Evolutionary conservation across 2,797 vertebrate species (phyloP), one percentile per base, ranked within the genome.

Genomic region (Darevskia nairensis): DNA sequence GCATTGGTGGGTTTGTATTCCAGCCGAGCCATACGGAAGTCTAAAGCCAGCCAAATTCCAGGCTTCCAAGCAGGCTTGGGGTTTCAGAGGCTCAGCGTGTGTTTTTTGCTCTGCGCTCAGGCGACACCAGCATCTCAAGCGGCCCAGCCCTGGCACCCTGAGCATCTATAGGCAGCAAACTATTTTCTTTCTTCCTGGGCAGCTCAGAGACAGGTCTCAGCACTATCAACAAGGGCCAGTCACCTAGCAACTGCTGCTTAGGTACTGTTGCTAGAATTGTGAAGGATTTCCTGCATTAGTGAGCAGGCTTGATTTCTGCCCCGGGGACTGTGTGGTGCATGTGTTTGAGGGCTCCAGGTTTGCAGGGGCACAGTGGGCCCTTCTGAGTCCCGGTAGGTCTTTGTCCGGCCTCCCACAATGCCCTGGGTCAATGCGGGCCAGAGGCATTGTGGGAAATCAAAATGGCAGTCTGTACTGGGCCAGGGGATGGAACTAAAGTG

Each of bases 171-270:
- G 23, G 25, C 80, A 13, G 71, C 32, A 64, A 64, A 23, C 61
- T 64, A 6, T 64, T 64, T 23, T 6, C 59, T 17, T 25, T 71
- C 8, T 9, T 50, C 0, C 80, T 46, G 83, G 88, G 50, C 78
- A 88, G 85, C 79, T 84, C 44, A 68, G 82, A 59, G 89, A 85
- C 66, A 69, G 50, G 21, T 86, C 88, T 69, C 64, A 35, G 90
- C 64, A 86, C 86, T 79, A 86, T 94, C 94, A 97, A 97, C 97
- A 96, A 89, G 87, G 94, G 90, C 81, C 75, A 72, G 95, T 97
- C 95, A 95, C 95, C 69, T 29, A 95, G 96, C 96, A 96, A 96
- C 94, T 1, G 92, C 94, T 96, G 93, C 95, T 97, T 96, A 92
- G 97, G 95, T 97, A 96, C 97, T 74, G 95, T 77, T 89, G 92